Base-by-base conservation (phyloP, 1,140 invertebrate genomes). In the Lutraria rhynchaena region DNA sequence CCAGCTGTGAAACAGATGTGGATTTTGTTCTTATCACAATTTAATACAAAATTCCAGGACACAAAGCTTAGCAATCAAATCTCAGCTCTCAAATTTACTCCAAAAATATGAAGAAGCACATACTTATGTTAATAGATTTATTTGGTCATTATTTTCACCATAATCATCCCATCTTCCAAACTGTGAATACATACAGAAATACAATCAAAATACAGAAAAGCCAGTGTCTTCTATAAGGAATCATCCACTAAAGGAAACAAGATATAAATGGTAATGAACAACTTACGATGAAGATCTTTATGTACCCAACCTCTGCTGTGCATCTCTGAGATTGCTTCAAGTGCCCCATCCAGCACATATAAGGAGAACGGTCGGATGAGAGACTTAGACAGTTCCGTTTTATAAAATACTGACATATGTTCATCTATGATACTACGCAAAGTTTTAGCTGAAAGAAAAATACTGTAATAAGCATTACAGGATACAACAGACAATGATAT, bases 271-370 rank as follows among this genome's bases (percentile, higher is more conserved):
- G 5, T 41, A 41, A 41, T 33, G 5, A 9, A n/a, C 31, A n/a
- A 71, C 77, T 44, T 58, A 82, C 81, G 51, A 69, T 82, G 81
- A 4, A 82, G 19, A 60, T 82, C 81, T n/a, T 76, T 60, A 41
- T 82, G 81, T 5, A 49, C 51, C 81, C 81, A 82, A 37, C 71
- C 71, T 60, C 41, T 75, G 29, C 24, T 17, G 41, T 82, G 81
- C 81, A 82, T 67, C 24, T 44, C 11, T 35, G 46, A 31, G 4
- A 63, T 19, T 15, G 71, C 81, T 37, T 71, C 63, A 1, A 82
- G 2, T 1, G 57, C 60, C 44, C 81, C 81, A 67, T 82, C 71
- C 33, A 82, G 29, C 11, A 82, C 81, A 69, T 46, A 82, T 7
- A 82, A 51, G 13, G 81, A 82, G 33, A 82, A 70, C 15, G 81